Conservation (phyloP, 2,888 invertebrate genomes). For the Heteromyza rotundicornis region DNA sequence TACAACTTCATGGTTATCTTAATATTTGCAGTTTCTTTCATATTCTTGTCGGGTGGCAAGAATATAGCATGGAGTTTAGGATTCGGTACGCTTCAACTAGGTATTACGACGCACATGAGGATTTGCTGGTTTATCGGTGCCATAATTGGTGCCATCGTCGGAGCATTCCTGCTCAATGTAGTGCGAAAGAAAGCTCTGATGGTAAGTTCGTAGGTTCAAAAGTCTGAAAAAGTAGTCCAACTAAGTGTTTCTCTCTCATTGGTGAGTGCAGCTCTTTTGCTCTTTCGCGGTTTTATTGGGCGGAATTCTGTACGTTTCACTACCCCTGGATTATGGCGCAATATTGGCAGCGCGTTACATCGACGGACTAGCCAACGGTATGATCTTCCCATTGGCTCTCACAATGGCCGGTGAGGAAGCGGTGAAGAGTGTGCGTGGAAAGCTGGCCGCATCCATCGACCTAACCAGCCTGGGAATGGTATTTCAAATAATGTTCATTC, state of each 20-base stretch:
- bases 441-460: conserved; percentile 33
- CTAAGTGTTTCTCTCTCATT: conserved; percentile 4
- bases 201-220: conserved; percentile 33
- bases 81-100: no score
- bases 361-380: conserved; percentile 52
- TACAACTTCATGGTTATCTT: no score
- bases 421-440: conserved; percentile 40
- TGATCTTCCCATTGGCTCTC: conserved; percentile 46
- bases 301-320: conserved; percentile 40
- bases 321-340: conserved; percentile 13
- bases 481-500: conserved; percentile 38
- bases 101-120: conserved; percentile 25
- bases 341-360: conserved; percentile 44
- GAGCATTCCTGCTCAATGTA: conserved; percentile 37
- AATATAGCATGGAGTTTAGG: conserved; percentile 47
- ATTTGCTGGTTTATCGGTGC: conserved; percentile 54
- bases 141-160: conserved; percentile 47
- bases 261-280: conserved; percentile 37
- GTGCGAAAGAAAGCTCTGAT: conserved; percentile 43
- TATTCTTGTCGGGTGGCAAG: conserved; percentile 52
- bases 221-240: background rate
- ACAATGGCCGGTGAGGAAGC: conserved; percentile 49
- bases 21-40: conserved; percentile 39
- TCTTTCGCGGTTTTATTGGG: conserved; percentile 42
- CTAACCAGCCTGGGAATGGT: conserved; percentile 40